phyloP scores from a whole-genome alignment of 1,140 invertebrate species.

The Drosophila melanogaster region DNA sequence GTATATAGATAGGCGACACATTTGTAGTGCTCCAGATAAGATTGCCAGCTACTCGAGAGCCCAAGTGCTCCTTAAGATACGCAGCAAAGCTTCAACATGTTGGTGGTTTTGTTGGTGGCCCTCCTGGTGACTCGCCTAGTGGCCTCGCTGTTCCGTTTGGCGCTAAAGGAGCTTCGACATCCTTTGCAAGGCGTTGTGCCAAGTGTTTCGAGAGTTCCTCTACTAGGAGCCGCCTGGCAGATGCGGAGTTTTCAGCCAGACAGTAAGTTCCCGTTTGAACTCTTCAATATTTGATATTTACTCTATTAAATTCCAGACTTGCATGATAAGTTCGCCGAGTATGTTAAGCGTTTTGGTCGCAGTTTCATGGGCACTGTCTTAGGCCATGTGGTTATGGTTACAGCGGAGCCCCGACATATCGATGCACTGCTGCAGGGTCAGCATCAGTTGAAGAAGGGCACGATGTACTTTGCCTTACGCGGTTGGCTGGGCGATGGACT shows the following conservation, averaged over 20 bases:
- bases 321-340: constrained; percentile 66
- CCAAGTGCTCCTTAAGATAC: background rate
- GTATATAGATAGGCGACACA: constrained; percentile 9
- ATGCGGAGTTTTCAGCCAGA: constrained; percentile 73
- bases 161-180: constrained; percentile 34
- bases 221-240: constrained; percentile 61
- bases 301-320: constrained; percentile 37
- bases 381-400: constrained; percentile 77
- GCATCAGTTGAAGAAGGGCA: constrained; percentile 68
- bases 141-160: constrained; percentile 47
- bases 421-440: constrained; percentile 64
- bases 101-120: constrained; percentile 21
- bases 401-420: constrained; percentile 82
- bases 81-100: constrained; percentile 5
- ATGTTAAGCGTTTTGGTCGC: constrained; percentile 77
- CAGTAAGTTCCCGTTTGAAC: constrained; percentile 43
- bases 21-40: constrained; percentile 14
- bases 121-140: constrained; percentile 14
- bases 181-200: constrained; percentile 48
- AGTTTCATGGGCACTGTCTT: constrained; percentile 87
- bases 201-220: constrained; percentile 58
- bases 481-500: constrained; percentile 89
- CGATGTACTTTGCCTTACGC: constrained; percentile 80
- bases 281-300: background rate
- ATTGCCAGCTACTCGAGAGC: background rate